These are phyloP conservation scores for Notechis scutatus DNA, from an alignment of 2,113 vertebrate genomes.

Conservation along the genomic window DNA sequence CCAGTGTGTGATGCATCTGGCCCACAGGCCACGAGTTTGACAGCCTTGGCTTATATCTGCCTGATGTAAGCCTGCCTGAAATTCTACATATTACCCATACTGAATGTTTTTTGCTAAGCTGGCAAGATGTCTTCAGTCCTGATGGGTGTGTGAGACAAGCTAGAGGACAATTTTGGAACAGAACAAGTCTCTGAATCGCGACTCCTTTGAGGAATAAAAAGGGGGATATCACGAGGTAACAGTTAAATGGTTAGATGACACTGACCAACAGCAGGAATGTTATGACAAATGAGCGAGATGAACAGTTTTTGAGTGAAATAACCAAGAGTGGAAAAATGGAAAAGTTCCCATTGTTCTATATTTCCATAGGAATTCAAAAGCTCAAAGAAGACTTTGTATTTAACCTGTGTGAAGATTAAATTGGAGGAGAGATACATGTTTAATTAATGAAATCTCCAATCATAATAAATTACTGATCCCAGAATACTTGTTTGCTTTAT, in stretches of 20 bases:
- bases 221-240: background rate
- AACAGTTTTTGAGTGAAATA: background rate
- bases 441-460: background rate
- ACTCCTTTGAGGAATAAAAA: background rate
- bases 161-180: background rate
- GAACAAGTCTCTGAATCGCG: background rate
- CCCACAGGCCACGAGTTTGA: too few relatives aligned
- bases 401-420: background rate
- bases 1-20: too few relatives aligned
- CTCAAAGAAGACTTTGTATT: background rate
- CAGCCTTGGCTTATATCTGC: too few relatives aligned
- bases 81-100: background rate
- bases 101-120: background rate
- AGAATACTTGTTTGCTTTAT: background rate
- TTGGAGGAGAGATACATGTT: background rate
- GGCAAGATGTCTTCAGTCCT: background rate
- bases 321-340: background rate
- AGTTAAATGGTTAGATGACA: background rate
- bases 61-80: background rate
- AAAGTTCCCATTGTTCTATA: background rate
- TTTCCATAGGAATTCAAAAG: background rate
- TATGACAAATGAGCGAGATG: background rate
- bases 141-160: background rate
- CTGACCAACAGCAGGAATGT: background rate
- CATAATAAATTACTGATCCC: background rate